Percentiles rank a stretch among this genome's conserved stretches.
phyloP scores from a whole-genome alignment of 2,113 vertebrate species.

The Salvelinus alpinus region DNA sequence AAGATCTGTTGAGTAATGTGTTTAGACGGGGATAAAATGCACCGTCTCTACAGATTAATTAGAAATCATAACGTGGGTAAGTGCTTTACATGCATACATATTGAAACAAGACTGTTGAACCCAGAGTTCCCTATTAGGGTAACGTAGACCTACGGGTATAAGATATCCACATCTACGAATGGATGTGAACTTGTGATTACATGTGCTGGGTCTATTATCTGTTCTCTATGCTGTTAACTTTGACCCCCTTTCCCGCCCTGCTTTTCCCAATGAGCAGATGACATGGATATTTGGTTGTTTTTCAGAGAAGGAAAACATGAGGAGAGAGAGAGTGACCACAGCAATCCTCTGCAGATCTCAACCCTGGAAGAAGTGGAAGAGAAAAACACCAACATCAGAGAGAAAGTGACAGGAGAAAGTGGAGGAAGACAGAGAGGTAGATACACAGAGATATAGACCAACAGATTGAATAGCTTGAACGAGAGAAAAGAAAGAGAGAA shows the following conservation, averaged over 20 bases:
- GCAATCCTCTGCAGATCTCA: background rate
- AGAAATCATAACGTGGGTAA: slow-evolving; percentile 29
- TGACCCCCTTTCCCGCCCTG: background rate
- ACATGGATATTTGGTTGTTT: slow-evolving; percentile 42
- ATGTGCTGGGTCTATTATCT: background rate
- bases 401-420: background rate
- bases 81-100: slow-evolving; percentile 39
- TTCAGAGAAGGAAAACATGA: background rate
- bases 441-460: background rate
- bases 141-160: no score
- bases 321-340: background rate
- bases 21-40: slow-evolving; percentile 50
- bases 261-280: background rate
- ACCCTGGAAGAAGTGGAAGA: slow-evolving; percentile 35
- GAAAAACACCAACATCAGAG: background rate
- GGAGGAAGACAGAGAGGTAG: background rate
- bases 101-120: no score
- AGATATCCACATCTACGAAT: no score
- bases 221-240: background rate
- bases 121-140: no score
- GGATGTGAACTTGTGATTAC: no score
- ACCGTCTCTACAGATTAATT: slow-evolving; percentile 57
- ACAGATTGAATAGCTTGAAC: background rate
- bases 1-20: slow-evolving; percentile 53
- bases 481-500: slow-evolving; percentile 5